Conservation (phyloP, 1,140 invertebrate genomes). For the Sarcophaga peregrina region DNA sequence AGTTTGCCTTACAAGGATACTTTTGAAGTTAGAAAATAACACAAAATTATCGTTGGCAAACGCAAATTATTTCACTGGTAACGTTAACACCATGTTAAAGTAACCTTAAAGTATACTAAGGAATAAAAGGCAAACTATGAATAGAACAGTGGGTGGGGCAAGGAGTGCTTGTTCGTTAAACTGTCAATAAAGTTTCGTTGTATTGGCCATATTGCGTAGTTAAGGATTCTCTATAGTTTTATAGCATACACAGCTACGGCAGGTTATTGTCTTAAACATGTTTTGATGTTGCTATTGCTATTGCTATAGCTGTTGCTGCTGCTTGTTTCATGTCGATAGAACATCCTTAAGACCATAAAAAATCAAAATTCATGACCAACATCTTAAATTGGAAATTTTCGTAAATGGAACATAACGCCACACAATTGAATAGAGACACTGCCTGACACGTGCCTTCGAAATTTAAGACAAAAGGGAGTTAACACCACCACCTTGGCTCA, state of each 20-base stretch:
- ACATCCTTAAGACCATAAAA: background rate
- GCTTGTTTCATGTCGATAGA: no score
- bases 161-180: constrained; percentile 1
- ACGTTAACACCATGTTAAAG: constrained; percentile 13
- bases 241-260: background rate
- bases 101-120: background rate
- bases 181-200: background rate
- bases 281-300: no score
- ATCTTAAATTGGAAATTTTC: background rate
- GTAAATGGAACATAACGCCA: no score
- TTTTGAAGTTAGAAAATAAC: background rate
- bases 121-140: no score
- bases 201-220: constrained; percentile 5
- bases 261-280: no score
- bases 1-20: constrained; percentile 1
- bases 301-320: no score
- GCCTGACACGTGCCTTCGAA: background rate
- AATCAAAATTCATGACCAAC: constrained; percentile 13
- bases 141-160: background rate
- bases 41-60: background rate
- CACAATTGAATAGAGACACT: background rate
- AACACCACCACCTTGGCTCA: background rate
- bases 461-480: background rate
- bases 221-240: background rate
- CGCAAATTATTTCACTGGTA: background rate